Base-by-base conservation (phyloP, 2,113 vertebrate species). In the Dunckerocampus dactyliophorus region DNA sequence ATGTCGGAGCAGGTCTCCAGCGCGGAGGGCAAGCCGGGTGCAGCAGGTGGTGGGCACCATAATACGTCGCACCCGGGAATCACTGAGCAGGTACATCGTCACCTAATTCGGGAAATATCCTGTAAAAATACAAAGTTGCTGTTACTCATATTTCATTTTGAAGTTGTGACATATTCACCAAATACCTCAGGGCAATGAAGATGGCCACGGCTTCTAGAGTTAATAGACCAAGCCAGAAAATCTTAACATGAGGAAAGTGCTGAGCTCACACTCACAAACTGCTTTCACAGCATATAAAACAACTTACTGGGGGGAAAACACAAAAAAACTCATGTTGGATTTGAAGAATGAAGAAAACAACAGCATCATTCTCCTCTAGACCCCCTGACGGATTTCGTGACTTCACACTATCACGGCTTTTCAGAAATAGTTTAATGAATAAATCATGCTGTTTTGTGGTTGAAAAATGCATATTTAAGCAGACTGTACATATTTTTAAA, bases 11-110 rank as follows among this genome's bases (percentile, higher is more conserved):
- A 88, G 94, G 82, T 91, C 92, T 81, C 95, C 94, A 31, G 83
- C 90, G 65, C 91, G 93, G 61, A 92, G 93, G 89, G 83, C 93
- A 67, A 92, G 89, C 62, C 88, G 94, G 77, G 92, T 99, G 90
- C 96, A 99, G 74, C 96, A 97, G 83, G 94, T 98, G 90, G 95
- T 99, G 84, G 93, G 94, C 16, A 93, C 93, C 80, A 97, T 96
- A 93, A 94, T 99, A 74, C 91, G 95, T 19, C 94, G 95, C 28
- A 92, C 94, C 47, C 89, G 94, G 73, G 94, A 95, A 84, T 90
- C 91, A 45, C 74, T 93, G 0, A 87, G 93, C 85, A 93, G 96
- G 96, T 98, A 87, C 20, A 42, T 24, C 47, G 31, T 15, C 24
- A 63, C 51, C 39, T 17, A 34, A 34, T 47, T 47, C 4, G 37